Evolutionary conservation across 2,113 vertebrate genomes (phyloP).

Genomic region (Willisornis vidua): DNA sequence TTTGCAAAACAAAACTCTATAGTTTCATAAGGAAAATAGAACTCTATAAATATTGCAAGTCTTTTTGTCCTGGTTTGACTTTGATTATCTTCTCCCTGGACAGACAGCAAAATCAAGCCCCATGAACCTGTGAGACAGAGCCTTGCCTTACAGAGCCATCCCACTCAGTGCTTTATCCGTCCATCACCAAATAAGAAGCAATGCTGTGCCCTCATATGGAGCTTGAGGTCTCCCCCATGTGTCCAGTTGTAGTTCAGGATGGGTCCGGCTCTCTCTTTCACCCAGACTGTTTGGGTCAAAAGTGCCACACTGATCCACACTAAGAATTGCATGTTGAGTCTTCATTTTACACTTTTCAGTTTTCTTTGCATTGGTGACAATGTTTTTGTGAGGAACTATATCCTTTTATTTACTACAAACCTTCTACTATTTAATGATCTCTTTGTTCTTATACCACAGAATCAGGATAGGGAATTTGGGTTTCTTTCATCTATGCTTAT

Average conservation of each 20-base stretch:
- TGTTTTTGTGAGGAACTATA: not conserved
- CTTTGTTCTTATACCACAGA: not conserved
- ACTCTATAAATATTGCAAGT: not conserved
- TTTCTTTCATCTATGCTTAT: not conserved
- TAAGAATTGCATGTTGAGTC: not conserved
- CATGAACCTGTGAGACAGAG: not conserved
- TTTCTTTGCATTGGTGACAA: not conserved
- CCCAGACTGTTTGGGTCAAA: not conserved
- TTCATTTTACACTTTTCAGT: not conserved
- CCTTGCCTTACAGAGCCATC: not conserved
- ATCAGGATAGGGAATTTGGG: not conserved
- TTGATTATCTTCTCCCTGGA: not conserved
- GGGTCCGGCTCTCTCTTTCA: not conserved
- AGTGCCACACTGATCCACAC: not conserved
- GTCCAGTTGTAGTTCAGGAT: too few species aligned
- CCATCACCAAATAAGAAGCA: accelerated
- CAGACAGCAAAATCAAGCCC: not conserved
- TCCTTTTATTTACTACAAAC: not conserved
- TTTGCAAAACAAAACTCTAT: not conserved
- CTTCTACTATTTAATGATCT: not conserved
- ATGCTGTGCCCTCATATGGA: not conserved
- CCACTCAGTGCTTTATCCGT: not conserved
- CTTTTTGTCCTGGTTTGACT: not conserved
- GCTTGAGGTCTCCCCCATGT: not conserved
- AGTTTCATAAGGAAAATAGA: not conserved